Conservation (phyloP, 2,113 vertebrate species). For the Sceloporus undulatus region DNA sequence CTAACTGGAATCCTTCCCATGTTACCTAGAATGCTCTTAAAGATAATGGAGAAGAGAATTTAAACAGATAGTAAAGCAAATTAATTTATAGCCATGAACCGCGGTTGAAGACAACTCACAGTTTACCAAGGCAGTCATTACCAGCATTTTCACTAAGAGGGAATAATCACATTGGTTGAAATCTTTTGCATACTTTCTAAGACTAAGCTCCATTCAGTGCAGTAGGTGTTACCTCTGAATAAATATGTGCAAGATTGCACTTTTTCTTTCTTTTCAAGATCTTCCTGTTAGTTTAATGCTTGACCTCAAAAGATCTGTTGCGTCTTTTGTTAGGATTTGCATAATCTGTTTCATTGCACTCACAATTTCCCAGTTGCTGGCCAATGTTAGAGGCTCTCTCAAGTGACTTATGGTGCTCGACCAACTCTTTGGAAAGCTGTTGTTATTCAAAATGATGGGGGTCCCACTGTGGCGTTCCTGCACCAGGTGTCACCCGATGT, state of each 20-base stretch:
- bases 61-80: background rate
- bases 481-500: too few species aligned
- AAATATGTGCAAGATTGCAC: background rate
- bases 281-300: background rate
- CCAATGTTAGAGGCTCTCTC: background rate
- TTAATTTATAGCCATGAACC: background rate
- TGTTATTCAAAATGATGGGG: too few species aligned
- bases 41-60: constrained; percentile 6
- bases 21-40: background rate
- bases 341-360: background rate
- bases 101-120: background rate
- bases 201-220: background rate
- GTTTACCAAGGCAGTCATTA: background rate
- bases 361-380: background rate
- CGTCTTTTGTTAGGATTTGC: background rate
- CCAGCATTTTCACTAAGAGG: background rate
- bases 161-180: background rate
- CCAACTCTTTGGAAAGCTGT: background rate
- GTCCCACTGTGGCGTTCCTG: too few species aligned
- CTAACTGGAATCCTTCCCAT: background rate
- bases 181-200: background rate
- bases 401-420: background rate
- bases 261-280: background rate
- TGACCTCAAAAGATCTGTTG: background rate
- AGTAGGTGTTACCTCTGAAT: background rate